These are phyloP conservation scores for Kradibia gibbosae DNA, from an alignment of 1,140 invertebrate genomes.

Conservation along the genomic window DNA sequence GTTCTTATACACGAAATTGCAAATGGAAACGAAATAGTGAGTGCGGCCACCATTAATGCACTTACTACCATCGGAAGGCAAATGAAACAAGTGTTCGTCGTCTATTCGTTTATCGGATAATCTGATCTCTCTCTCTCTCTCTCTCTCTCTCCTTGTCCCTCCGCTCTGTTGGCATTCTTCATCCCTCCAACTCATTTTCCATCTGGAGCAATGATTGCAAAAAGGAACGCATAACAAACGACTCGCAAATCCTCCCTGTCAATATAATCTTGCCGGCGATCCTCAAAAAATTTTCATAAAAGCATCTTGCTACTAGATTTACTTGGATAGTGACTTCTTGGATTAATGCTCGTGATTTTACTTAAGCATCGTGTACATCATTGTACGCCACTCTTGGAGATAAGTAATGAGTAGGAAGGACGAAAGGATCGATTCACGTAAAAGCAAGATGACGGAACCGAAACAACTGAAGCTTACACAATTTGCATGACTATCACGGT, in stretches of 20 bases:
- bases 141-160: neutral
- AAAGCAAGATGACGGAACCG: too few relatives aligned
- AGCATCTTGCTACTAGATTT: conserved; percentile 42
- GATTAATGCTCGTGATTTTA: neutral
- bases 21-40: neutral
- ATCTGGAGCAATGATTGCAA: conserved; percentile 49
- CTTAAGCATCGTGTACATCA: neutral
- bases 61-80: neutral
- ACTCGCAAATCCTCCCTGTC: conserved; percentile 73
- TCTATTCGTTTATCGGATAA: conserved; percentile 41
- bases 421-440: too few relatives aligned
- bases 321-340: neutral
- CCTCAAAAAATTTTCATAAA: conserved; percentile 73
- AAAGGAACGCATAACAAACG: conserved; percentile 64
- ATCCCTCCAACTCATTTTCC: neutral
- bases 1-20: neutral
- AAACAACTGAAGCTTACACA: too few relatives aligned
- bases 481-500: too few relatives aligned
- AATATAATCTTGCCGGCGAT: conserved; percentile 72
- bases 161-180: too few relatives aligned
- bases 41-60: neutral
- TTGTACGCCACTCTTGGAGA: too few relatives aligned
- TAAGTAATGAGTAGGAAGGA: too few relatives aligned
- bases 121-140: too few relatives aligned
- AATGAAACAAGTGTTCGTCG: neutral